Base-by-base conservation (phyloP, 2,888 invertebrate species). In the Trissonchulus sp. region DNA sequence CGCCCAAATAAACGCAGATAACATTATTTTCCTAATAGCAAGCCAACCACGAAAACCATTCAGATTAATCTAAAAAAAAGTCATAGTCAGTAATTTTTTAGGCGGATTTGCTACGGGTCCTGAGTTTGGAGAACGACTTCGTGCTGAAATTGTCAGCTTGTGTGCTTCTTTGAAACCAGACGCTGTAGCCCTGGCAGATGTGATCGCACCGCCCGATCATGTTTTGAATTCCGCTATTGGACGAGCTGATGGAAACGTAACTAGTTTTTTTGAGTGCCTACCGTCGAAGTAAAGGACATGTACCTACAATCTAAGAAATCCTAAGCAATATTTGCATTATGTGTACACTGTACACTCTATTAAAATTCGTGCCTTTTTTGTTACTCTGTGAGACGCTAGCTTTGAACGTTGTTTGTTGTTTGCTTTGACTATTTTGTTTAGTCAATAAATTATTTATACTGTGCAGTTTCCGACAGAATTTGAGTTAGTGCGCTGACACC, bases 201-300 rank as follows among this genome's bases (percentile, higher is more conserved):
- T 91, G 36, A 87, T 95, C 35, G 92, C 94, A 1, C 93, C 93
- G 0, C 91, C 94, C 0, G 95, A 95, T 86, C 94, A 92, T 84
- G 90, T 93, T 48, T 87, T 95, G 23, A 92, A 93, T 85, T 94
- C 94, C 0, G 90, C 92, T 48, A 88, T 95, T 30, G 95, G 92
- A 73, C 89, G 88, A 82, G 90, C 93, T 36, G 92, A 94, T 87
- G 95, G 95, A 78, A 88, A 92, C 87, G 92, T 92, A 81, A 79
- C 72, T 69, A 34, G 30, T 35, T n/a, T 35, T 77, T 75, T 35
- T 35, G 28, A 60, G 60, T 60, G 18, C n/a, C n/a, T n/a, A n/a
- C n/a, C n/a, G n/a, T n/a, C n/a, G n/a, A n/a, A n/a, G n/a, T n/a
- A n/a, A n/a, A n/a, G n/a, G n/a, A n/a, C n/a, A n/a, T n/a, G n/a